phyloP scores from a whole-genome alignment of 2,113 vertebrate genomes.

The Deroptyus accipitrinus region DNA sequence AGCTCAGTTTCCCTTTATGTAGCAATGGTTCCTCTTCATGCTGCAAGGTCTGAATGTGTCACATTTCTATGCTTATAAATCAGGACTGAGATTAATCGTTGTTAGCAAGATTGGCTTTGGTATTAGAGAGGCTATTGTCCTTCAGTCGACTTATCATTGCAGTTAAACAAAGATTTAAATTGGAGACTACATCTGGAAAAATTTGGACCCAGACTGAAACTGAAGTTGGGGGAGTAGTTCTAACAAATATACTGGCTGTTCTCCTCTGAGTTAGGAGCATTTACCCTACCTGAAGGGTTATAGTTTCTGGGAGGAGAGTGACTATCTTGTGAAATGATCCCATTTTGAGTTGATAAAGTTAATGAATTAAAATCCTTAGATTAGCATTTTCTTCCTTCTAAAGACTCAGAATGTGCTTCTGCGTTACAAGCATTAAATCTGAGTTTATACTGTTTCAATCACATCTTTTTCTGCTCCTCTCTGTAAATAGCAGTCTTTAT shows the following conservation, averaged over 20 bases:
- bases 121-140: neutral
- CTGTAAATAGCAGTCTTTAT: neutral
- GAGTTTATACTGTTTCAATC: neutral
- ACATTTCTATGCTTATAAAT: neutral
- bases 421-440: neutral
- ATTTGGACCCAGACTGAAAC: neutral
- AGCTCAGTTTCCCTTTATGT: neutral
- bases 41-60: neutral
- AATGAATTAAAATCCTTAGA: neutral
- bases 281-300: neutral
- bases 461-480: neutral
- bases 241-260: neutral
- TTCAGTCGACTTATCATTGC: neutral
- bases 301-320: neutral
- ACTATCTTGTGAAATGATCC: neutral
- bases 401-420: neutral
- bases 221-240: neutral
- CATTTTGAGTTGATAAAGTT: neutral
- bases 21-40: neutral
- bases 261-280: neutral
- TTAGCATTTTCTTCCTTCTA: neutral
- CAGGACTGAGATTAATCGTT: neutral
- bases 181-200: neutral
- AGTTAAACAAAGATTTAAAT: neutral
- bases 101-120: neutral